Percentiles rank a stretch among this genome's conserved stretches.
These are phyloP conservation scores for Empidonax traillii DNA, from an alignment of 2,113 vertebrate genomes.

Conservation along the genomic window DNA sequence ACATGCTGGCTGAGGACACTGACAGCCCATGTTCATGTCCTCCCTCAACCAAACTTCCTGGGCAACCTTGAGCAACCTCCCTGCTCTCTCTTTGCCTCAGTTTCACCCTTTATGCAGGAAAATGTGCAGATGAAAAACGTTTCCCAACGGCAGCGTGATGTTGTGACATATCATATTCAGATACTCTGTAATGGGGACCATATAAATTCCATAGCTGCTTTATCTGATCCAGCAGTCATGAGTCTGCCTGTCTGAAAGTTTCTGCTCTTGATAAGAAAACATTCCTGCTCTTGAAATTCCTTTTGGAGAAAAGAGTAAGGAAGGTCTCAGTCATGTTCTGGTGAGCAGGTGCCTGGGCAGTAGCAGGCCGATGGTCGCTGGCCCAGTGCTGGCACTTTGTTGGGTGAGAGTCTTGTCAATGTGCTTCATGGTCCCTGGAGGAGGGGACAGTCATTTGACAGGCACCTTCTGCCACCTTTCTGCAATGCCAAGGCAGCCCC, in stretches of 20 bases:
- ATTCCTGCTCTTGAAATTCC: conserved; percentile 41
- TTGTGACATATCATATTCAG: conserved; percentile 35
- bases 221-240: conserved; percentile 51
- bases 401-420: not conserved
- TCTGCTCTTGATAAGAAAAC: conserved; percentile 38
- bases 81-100: not conserved
- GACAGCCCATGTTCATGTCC: not conserved
- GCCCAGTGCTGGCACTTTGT: not conserved
- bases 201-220: conserved; percentile 56
- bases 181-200: not conserved
- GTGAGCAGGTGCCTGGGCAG: conserved; percentile 30
- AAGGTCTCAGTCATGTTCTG: conserved; percentile 17
- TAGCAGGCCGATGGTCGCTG: not conserved
- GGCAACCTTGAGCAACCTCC: not conserved
- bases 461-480: not conserved
- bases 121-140: not conserved
- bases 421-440: fast-evolving
- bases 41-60: not conserved
- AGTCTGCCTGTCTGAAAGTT: conserved; percentile 38
- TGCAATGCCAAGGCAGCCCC: not conserved
- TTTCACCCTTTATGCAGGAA: not conserved
- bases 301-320: not conserved
- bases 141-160: not conserved
- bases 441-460: not conserved
- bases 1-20: not conserved